Evolutionary conservation across 2,113 vertebrate species (phyloP).

Genomic region (Seriola rivoliana): DNA sequence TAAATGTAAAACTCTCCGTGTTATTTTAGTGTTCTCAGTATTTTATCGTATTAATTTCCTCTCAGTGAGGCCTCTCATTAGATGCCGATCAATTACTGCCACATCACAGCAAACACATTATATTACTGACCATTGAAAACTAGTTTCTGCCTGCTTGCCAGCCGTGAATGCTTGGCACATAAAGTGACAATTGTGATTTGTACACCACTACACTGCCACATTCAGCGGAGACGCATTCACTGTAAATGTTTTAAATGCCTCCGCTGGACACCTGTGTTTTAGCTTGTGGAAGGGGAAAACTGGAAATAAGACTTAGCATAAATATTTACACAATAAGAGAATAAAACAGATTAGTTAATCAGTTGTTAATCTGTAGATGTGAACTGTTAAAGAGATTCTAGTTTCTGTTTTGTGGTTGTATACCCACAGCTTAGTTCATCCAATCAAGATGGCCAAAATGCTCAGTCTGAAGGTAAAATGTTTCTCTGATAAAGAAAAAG

Average conservation of each 20-base stretch:
- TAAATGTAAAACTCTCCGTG: neutral
- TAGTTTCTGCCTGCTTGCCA: constrained; percentile 22
- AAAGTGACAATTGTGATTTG: neutral
- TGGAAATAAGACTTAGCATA: neutral
- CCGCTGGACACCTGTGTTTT: neutral
- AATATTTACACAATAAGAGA: neutral
- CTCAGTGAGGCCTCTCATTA: constrained; percentile 15
- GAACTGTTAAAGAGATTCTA: neutral
- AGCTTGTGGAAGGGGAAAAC: neutral
- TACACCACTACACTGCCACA: neutral
- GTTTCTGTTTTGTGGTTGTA: neutral
- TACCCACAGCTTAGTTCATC: neutral
- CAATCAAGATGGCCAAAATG: neutral
- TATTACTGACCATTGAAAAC: constrained; percentile 46
- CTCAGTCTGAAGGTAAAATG: neutral
- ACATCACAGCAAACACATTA: constrained; percentile 20
- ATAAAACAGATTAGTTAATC: neutral
- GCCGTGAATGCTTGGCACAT: constrained; percentile 25
- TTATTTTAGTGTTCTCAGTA: neutral
- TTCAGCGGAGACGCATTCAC: neutral
- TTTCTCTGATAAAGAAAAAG: neutral
- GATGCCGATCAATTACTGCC: neutral
- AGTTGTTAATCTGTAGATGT: neutral
- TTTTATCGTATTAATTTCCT: constrained; percentile 36
- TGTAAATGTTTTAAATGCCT: neutral